These are phyloP conservation scores for Triplophysa dalaica DNA, from an alignment of 2,113 vertebrate genomes.

Conservation along the genomic window DNA sequence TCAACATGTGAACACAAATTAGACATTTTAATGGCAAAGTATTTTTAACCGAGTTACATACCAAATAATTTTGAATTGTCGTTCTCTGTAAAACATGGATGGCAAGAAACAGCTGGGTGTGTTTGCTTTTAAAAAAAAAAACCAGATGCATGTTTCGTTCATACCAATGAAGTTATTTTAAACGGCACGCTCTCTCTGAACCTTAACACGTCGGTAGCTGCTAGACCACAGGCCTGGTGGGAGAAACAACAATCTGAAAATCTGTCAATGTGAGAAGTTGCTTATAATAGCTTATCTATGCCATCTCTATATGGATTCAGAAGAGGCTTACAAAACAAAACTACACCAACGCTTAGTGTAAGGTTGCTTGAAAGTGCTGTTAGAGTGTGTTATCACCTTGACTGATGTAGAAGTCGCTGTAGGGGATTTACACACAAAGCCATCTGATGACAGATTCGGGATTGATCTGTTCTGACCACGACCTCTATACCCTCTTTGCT, in stretches of 20 bases:
- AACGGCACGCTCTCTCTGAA: no score
- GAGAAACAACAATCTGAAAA: not conserved
- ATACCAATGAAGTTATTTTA: no score
- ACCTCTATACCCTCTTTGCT: not conserved
- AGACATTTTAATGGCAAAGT: no score
- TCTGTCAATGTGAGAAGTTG: not conserved
- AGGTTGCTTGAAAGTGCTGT: conserved; percentile 17
- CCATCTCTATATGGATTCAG: not conserved
- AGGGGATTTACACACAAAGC: conserved; percentile 3
- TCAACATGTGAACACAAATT: not conserved
- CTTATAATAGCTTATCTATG: conserved; percentile 17
- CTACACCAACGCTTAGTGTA: conserved; percentile 2
- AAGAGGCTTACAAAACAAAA: conserved; percentile 14
- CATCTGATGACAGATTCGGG: not conserved
- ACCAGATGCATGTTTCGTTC: no score
- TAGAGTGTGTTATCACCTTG: conserved; percentile 16
- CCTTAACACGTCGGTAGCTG: no score
- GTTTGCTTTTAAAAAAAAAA: no score
- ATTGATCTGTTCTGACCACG: conserved; percentile 14
- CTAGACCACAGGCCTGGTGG: not conserved
- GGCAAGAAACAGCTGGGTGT: no score
- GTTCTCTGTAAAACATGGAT: no score
- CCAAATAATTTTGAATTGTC: no score
- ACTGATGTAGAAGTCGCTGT: not conserved
- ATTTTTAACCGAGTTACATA: no score